Evolutionary conservation across 2,888 invertebrate species (phyloP), one percentile per base, ranked within the genome.

Genomic region (Epinotia ramella): DNA sequence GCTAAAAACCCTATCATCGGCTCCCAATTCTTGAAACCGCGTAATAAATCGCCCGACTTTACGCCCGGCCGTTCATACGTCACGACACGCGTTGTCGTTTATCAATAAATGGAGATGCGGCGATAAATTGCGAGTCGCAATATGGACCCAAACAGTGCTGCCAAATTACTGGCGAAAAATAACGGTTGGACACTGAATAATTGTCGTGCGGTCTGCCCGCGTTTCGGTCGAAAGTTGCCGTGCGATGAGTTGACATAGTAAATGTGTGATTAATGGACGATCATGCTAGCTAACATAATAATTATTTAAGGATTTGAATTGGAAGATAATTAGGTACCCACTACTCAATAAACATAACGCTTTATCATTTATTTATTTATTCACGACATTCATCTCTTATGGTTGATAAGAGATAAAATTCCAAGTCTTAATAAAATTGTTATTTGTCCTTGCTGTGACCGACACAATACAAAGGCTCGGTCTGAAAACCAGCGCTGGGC

Each of bases 91-190:
- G 62, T 33, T 85, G 84, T 84, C 86, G 83, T 89, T 87, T 87
- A 88, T 89, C 88, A 89, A 89, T 88, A 88, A 88, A 88, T 86
- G 85, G 85, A 84, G 86, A 88, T 87, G 87, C 82, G 53, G 79
- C 87, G 83, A 89, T 90, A 89, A 89, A 89, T 91, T 89, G 89
- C 87, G 83, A 83, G 80, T 73, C 81, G 85, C 86, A 86, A 88
- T 89, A 89, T 88, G 86, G 77, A 82, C 81, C 53, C 53, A 53
- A 53, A 53, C 53, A 53, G 53, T 53, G 53, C 53, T 56, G 81
- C 85, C 85, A 88, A 91, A 91, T 91, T 89, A 91, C 89, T 87
- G 86, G 82, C 79, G 53, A 89, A 91, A 91, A 90, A 91, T 88
- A 88, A 86, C 85, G 84, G 81, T n/a, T 53, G n/a, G 89, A 89